These are phyloP conservation scores for Tyto alba DNA, from an alignment of 2,113 vertebrate species.

Conservation along the genomic window DNA sequence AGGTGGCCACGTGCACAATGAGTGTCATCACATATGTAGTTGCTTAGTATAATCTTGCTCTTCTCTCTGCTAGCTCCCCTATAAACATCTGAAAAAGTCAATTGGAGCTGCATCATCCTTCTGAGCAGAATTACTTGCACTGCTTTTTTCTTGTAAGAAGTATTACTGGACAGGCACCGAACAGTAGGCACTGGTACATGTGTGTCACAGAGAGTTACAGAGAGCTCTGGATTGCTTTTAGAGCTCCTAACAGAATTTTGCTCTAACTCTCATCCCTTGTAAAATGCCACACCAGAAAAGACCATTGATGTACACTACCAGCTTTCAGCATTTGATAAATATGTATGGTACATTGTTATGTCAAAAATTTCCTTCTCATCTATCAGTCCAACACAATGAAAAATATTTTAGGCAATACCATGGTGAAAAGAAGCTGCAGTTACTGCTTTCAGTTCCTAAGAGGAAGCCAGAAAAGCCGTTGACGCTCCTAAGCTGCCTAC, in stretches of 20 bases:
- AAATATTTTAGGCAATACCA: not conserved
- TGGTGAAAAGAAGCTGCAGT: not conserved
- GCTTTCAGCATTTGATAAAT: not conserved
- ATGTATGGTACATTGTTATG: not conserved
- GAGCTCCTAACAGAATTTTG: not conserved
- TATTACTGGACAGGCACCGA: not conserved
- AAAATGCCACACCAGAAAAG: not conserved
- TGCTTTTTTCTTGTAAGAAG: not conserved
- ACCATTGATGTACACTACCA: not conserved
- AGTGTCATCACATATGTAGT: no score
- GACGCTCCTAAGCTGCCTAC: not conserved
- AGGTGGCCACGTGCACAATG: not conserved
- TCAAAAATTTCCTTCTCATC: not conserved
- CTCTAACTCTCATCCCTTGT: not conserved
- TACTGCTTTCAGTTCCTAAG: not conserved
- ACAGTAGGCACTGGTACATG: accelerated
- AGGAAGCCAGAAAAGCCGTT: not conserved
- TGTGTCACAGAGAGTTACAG: not conserved
- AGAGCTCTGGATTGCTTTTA: not conserved
- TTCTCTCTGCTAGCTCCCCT: not conserved
- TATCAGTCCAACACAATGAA: not conserved
- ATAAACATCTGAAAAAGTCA: not conserved
- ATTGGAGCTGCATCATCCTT: not conserved
- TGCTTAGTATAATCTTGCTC: not conserved
- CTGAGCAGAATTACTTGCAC: not conserved